Conservation (phyloP, 2,797 vertebrate genomes). For the Danio aesculapii region DNA sequence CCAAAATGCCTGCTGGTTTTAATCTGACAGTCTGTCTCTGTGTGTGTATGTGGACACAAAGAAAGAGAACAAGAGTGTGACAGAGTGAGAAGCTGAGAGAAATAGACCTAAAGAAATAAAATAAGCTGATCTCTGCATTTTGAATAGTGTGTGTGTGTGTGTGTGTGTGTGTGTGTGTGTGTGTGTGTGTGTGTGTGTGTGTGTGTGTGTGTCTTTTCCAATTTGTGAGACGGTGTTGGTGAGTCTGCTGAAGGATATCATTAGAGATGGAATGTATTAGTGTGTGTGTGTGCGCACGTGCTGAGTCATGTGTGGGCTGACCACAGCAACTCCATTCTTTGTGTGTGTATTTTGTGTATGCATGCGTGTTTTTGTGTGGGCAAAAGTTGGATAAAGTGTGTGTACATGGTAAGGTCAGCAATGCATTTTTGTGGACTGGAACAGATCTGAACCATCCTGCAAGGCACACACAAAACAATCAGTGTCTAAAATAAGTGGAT, state of each 20-base stretch:
- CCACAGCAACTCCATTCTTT: constrained; percentile 42
- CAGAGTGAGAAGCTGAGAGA: constrained; percentile 13
- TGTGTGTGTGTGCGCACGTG: constrained; percentile 33
- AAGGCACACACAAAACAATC: constrained; percentile 54
- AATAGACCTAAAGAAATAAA: constrained; percentile 19
- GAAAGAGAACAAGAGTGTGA: constrained; percentile 33
- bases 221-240: constrained; percentile 35
- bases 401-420: constrained; percentile 31
- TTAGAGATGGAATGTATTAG: constrained; percentile 14
- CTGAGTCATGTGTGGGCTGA: constrained; percentile 56
- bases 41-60: constrained; percentile 23
- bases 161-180: neutral
- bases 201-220: constrained; percentile 32
- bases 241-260: constrained; percentile 36
- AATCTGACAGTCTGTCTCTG: constrained; percentile 41
- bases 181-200: neutral
- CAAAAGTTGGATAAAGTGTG: constrained; percentile 12
- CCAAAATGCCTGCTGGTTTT: constrained; percentile 42
- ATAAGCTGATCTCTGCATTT: constrained; percentile 48
- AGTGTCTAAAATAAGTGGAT: constrained; percentile 51
- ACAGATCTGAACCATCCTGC: constrained; percentile 24
- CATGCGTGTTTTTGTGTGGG: constrained; percentile 26
- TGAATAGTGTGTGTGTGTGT: neutral
- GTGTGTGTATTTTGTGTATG: constrained; percentile 10
- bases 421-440: constrained; percentile 52